phyloP scores from a whole-genome alignment of 2,797 vertebrate species.

The Coregonus ussuriensis region DNA sequence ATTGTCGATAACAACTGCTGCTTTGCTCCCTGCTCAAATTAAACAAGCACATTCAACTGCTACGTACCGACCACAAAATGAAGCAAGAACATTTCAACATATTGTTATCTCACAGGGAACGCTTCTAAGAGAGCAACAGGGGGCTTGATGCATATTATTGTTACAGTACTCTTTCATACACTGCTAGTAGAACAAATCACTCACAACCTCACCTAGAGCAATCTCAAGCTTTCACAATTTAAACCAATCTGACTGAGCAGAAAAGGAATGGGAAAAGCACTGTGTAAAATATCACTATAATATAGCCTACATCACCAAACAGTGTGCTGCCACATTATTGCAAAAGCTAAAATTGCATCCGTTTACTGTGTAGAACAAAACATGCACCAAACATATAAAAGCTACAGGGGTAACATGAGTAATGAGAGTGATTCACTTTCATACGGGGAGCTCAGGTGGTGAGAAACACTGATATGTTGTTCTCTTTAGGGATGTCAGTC shows the following conservation, averaged over 20 bases:
- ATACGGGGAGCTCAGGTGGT: background rate
- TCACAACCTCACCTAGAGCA: background rate
- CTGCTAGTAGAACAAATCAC: background rate
- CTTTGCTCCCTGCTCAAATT: constrained; percentile 68
- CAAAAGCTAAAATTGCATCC: background rate
- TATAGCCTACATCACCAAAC: background rate
- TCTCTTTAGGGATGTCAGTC: background rate
- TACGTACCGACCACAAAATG: constrained; percentile 65
- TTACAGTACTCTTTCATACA: background rate
- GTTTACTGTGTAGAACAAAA: background rate
- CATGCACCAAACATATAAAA: background rate
- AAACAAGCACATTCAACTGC: constrained; percentile 51
- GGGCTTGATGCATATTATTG: background rate
- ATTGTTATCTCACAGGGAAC: constrained; percentile 46
- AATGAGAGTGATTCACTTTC: background rate
- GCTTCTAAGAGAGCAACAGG: background rate
- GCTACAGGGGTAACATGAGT: background rate
- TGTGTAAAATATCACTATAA: background rate
- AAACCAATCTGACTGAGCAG: background rate
- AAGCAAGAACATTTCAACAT: constrained; percentile 49
- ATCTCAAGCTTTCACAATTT: background rate
- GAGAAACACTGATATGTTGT: background rate
- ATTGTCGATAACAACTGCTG: constrained; percentile 67
- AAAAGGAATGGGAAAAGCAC: background rate
- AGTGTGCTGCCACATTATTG: background rate